Evolutionary conservation across 2,888 invertebrate species (phyloP).

Genomic region (Chymomyza fuscimana): DNA sequence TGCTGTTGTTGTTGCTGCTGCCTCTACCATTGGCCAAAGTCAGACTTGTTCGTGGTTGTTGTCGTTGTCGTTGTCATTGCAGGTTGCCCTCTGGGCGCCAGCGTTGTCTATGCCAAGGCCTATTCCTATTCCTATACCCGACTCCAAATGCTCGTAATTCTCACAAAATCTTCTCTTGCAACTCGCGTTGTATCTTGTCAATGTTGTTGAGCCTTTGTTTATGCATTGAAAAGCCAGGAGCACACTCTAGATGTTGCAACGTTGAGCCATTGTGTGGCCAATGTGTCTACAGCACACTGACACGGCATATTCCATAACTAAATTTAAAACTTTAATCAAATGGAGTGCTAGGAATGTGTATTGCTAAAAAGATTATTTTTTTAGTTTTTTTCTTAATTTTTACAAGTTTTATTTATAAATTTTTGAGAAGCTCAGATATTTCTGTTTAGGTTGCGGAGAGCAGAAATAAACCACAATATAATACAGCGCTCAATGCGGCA

Average conservation of each 20-base stretch:
- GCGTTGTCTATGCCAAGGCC: conserved; percentile 34
- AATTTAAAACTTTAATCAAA: no score
- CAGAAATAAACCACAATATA: no score
- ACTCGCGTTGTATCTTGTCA: neutral
- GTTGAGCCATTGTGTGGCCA: neutral
- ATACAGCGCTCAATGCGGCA: no score
- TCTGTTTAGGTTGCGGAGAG: no score
- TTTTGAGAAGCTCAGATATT: no score
- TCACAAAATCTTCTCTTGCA: neutral
- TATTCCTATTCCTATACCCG: conserved; percentile 18
- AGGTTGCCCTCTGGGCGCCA: conserved; percentile 11
- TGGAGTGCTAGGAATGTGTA: no score
- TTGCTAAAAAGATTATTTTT: no score
- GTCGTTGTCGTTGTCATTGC: conserved; percentile 14
- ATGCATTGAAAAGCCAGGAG: neutral
- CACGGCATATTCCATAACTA: no score
- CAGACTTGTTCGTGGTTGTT: neutral
- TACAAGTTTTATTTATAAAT: no score
- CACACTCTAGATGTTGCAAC: neutral
- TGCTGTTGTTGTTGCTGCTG: conserved; percentile 36
- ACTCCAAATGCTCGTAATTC: neutral
- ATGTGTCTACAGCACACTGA: neutral
- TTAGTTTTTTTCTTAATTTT: no score
- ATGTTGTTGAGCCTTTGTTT: neutral
- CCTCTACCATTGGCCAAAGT: conserved; percentile 31